phyloP scores from a whole-genome alignment of 2,113 vertebrate genomes.

The Petaurus breviceps region DNA sequence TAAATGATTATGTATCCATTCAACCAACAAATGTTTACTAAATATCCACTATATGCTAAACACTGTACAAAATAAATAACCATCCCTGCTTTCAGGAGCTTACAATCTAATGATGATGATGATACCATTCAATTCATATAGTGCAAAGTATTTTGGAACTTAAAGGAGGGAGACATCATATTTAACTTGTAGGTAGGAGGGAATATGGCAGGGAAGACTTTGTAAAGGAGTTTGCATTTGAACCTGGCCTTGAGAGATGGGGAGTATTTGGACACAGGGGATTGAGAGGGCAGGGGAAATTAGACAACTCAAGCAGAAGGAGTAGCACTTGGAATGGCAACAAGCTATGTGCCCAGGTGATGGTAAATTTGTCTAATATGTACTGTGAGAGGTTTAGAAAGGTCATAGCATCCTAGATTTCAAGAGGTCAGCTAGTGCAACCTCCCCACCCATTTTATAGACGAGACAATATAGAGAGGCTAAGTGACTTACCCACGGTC shows the following conservation, averaged over 20 bases:
- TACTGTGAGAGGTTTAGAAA: not conserved
- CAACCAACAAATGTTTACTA: no score
- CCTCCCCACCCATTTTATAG: not conserved
- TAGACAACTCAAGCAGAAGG: no score
- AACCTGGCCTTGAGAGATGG: not conserved
- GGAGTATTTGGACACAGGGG: not conserved
- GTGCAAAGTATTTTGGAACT: not conserved
- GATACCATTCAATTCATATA: not conserved
- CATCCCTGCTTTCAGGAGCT: not conserved
- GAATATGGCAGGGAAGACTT: no score
- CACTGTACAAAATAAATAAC: not conserved
- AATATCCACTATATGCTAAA: no score
- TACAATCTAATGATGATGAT: not conserved
- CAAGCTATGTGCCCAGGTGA: no score
- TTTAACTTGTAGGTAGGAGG: not conserved
- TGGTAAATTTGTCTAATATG: not conserved
- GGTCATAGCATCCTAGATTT: not conserved
- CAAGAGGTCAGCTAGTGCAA: not conserved
- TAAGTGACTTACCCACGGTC: no score
- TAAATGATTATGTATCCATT: not conserved
- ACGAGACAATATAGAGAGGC: no score
- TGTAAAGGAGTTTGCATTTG: not conserved
- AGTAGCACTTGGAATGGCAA: no score
- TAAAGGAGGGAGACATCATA: not conserved
- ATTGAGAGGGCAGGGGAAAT: not conserved